These are phyloP conservation scores for Macrobrachium nipponense DNA, from an alignment of 1,140 invertebrate species.

Conservation along the genomic window DNA sequence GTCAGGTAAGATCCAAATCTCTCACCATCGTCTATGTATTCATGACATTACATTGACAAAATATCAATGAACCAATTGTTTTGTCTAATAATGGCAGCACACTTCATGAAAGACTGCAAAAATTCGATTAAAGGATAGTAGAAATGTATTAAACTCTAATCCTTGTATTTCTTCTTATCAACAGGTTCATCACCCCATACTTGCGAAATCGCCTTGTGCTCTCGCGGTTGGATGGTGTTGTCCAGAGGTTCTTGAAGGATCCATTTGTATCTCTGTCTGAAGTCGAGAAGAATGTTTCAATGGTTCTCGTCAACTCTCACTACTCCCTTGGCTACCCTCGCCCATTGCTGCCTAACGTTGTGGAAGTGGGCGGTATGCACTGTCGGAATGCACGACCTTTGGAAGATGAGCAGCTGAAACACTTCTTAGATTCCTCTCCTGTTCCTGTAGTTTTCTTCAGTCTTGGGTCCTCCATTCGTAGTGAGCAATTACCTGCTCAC, in stretches of 20 bases:
- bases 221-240: conserved; percentile 54
- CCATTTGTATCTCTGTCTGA: conserved; percentile 66
- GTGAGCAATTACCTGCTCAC: conserved; percentile 47
- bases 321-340: conserved; percentile 70
- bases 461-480: conserved; percentile 59
- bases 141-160: neutral
- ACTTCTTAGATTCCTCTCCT: conserved; percentile 49
- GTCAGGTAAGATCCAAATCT: conserved; percentile 47
- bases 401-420: conserved; percentile 45
- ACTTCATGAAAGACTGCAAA: too few species aligned
- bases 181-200: conserved; percentile 46
- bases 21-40: neutral
- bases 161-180: neutral
- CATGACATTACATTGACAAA: too few species aligned
- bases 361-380: conserved; percentile 76
- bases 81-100: neutral
- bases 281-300: conserved; percentile 69
- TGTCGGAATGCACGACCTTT: conserved; percentile 66
- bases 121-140: too few species aligned
- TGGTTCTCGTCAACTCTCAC: conserved; percentile 75
- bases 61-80: too few species aligned
- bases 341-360: conserved; percentile 69
- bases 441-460: conserved; percentile 60
- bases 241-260: conserved; percentile 56
- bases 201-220: conserved; percentile 49